Evolutionary conservation across 2,888 invertebrate genomes (phyloP).

Genomic region (Crocallis elinguaria): DNA sequence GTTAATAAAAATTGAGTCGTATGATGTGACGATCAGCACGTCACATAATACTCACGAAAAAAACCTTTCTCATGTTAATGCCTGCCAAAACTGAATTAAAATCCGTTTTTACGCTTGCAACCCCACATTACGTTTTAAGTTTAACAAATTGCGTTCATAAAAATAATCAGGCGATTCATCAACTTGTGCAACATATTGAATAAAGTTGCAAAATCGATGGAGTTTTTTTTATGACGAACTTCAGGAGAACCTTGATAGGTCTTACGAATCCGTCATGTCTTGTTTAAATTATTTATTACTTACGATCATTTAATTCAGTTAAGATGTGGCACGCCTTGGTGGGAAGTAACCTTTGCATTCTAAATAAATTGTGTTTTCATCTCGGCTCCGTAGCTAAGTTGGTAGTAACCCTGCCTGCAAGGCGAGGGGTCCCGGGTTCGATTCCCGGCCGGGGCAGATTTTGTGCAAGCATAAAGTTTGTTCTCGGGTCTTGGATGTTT

Average conservation of each 20-base stretch:
- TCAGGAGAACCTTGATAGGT: constrained; percentile 36
- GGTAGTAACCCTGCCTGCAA: too few species aligned
- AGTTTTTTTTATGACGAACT: constrained; percentile 34
- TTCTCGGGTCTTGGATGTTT: too few species aligned
- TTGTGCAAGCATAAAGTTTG: too few species aligned
- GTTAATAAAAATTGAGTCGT: constrained; percentile 2
- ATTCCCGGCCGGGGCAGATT: too few species aligned
- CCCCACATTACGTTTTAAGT: constrained; percentile 16
- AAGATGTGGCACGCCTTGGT: background rate
- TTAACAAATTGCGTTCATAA: constrained; percentile 19
- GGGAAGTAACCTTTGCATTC: background rate
- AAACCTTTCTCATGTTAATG: constrained; percentile 8
- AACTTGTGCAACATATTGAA: constrained; percentile 37
- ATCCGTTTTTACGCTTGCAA: constrained; percentile 15
- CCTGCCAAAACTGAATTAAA: constrained; percentile 16
- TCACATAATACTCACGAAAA: background rate
- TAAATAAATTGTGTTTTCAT: too few species aligned
- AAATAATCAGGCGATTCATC: constrained; percentile 33
- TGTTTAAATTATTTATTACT: constrained; percentile 28
- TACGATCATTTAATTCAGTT: constrained; percentile 13
- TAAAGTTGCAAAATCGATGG: constrained; percentile 40
- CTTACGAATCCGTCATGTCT: constrained; percentile 24
- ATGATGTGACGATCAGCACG: constrained; percentile 14
- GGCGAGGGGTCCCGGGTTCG: too few species aligned
- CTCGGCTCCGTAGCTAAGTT: too few species aligned